Evolutionary conservation across 1,140 invertebrate species (phyloP).

Genomic region (Drosophila bipectinata): DNA sequence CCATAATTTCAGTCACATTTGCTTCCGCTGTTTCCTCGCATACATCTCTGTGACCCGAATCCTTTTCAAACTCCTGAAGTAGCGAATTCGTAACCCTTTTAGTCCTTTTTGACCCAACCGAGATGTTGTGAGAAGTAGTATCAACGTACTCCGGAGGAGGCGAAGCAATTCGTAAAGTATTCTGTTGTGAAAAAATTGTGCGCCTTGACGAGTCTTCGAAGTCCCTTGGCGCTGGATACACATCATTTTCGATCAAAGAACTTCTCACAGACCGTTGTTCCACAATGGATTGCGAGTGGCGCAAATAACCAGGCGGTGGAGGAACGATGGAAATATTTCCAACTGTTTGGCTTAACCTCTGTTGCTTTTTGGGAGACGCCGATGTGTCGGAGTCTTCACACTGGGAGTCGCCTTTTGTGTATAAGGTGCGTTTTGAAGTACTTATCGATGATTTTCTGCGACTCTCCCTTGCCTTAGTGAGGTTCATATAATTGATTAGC

Average conservation of each 20-base stretch:
- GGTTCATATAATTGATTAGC: conserved; percentile 3
- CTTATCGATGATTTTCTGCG: conserved; percentile 1
- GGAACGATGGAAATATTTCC: conserved; percentile 43
- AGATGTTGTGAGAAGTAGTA: background rate
- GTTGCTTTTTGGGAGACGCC: conserved; percentile 15
- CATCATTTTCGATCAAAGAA: background rate
- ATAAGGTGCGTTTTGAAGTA: conserved; percentile 50
- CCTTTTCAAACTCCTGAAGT: background rate
- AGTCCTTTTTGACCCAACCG: background rate
- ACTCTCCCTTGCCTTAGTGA: conserved; percentile 27
- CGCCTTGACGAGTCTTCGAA: background rate
- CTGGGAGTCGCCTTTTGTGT: conserved; percentile 62
- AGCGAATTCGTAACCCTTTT: background rate
- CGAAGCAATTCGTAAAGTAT: background rate
- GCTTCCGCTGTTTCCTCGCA: background rate
- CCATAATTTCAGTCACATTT: background rate
- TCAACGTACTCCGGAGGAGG: conserved; percentile 11
- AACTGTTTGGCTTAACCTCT: background rate
- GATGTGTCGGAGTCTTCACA: conserved; percentile 17
- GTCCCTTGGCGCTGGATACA: background rate
- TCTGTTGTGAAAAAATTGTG: background rate
- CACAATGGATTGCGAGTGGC: conserved; percentile 34
- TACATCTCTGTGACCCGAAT: too few species aligned
- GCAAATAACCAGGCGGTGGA: conserved; percentile 41
- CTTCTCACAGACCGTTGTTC: background rate